Conservation (phyloP, 1,140 invertebrate species). For the Helicoverpa armigera region DNA sequence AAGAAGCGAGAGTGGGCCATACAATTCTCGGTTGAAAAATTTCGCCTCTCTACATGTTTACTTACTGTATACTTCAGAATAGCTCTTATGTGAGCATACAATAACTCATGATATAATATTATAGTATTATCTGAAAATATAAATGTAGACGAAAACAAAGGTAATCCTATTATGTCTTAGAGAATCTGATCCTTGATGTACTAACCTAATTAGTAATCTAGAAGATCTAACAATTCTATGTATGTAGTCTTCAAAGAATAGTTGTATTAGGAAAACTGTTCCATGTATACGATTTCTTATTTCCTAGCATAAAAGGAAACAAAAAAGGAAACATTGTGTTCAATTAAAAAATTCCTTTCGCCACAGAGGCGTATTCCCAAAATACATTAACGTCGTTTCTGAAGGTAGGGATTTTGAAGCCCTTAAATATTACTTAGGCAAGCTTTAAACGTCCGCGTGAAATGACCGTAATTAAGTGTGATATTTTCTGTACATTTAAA, state of each 20-base stretch:
- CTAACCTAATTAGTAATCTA: no score
- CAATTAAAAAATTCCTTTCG: conserved; percentile 40
- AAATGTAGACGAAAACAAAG: no score
- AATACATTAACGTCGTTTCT: conserved; percentile 48
- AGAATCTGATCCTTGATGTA: no score
- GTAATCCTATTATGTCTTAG: no score
- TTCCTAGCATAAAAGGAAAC: neutral
- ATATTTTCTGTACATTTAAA: conserved; percentile 48
- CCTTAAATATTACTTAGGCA: conserved; percentile 50
- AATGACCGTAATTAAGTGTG: conserved; percentile 46
- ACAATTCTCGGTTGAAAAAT: conserved; percentile 14
- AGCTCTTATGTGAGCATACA: no score
- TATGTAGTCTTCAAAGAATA: no score
- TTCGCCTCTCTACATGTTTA: conserved; percentile 3
- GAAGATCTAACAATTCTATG: no score
- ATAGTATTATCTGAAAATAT: no score
- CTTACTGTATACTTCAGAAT: neutral
- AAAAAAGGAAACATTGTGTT: conserved; percentile 20
- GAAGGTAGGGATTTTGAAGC: conserved; percentile 45
- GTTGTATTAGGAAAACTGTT: neutral
- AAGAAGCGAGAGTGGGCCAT: conserved; percentile 15
- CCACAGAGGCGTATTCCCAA: conserved; percentile 34
- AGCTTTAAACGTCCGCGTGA: conserved; percentile 45
- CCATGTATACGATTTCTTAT: neutral
- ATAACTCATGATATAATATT: no score